Percentiles rank a stretch among this genome's conserved stretches.
Evolutionary conservation across 2,113 vertebrate species (phyloP).

Genomic region (Aplodontia rufa): DNA sequence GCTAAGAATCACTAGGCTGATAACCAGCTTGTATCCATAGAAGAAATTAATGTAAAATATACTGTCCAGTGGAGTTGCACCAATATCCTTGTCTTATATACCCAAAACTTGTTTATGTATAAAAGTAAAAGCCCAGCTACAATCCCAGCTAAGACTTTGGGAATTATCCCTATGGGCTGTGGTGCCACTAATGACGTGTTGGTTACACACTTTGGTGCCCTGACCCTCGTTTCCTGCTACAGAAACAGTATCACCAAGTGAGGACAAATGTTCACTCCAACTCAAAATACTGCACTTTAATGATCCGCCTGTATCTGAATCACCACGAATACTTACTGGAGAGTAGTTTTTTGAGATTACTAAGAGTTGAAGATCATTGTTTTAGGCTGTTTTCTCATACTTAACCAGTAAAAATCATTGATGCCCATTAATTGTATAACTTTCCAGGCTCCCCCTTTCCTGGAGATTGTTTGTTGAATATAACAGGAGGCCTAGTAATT

Average conservation of each 20-base stretch:
- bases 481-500: background rate
- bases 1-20: too few species aligned
- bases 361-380: background rate
- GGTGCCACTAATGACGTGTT: too few species aligned
- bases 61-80: too few species aligned
- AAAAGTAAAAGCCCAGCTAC: too few species aligned
- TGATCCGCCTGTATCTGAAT: background rate
- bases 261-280: background rate
- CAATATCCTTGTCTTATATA: too few species aligned
- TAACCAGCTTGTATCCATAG: too few species aligned
- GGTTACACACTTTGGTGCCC: too few species aligned
- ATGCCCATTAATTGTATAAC: background rate
- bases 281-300: slow-evolving; percentile 35
- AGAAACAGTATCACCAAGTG: background rate
- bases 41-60: too few species aligned
- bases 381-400: slow-evolving; percentile 14
- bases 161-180: too few species aligned
- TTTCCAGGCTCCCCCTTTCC: background rate
- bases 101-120: too few species aligned
- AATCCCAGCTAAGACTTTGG: too few species aligned
- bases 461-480: background rate
- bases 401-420: background rate
- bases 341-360: background rate
- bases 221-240: too few species aligned
- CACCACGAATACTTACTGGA: slow-evolving; percentile 1